phyloP scores from a whole-genome alignment of 2,113 vertebrate genomes.

The Loxodonta africana region DNA sequence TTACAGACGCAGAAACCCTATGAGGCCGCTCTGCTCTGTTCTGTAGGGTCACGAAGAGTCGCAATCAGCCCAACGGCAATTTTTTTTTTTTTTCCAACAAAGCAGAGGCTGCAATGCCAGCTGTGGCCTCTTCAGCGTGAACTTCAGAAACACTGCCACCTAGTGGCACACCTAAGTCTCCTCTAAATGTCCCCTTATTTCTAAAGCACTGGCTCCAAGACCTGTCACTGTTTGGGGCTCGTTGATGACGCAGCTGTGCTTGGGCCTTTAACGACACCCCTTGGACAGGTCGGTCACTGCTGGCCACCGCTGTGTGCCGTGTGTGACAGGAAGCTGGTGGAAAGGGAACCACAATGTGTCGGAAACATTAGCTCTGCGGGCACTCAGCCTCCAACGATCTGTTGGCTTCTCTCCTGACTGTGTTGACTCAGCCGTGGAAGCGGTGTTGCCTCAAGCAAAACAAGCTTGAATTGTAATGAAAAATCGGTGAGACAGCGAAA shows the following conservation, averaged over 20 bases:
- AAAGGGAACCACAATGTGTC: neutral
- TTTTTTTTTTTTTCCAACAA: neutral
- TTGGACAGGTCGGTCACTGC: neutral
- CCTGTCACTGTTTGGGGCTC: neutral
- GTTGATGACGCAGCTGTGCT: neutral
- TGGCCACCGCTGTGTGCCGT: neutral
- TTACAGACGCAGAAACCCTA: too few species aligned
- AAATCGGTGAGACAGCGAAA: neutral
- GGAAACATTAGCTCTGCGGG: neutral
- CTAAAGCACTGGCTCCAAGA: neutral
- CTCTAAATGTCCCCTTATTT: neutral
- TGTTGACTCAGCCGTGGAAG: neutral
- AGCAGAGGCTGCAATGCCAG: neutral
- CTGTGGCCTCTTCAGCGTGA: neutral
- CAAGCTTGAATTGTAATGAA: neutral
- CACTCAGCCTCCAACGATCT: neutral
- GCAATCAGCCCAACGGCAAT: too few species aligned
- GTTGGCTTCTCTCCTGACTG: neutral
- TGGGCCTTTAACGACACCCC: neutral
- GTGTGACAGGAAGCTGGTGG: neutral
- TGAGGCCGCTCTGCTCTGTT: too few species aligned
- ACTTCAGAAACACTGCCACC: conserved; percentile 71
- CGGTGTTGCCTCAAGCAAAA: neutral
- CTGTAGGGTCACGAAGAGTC: too few species aligned
- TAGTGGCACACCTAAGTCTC: neutral